Evolutionary conservation across 2,888 invertebrate species (phyloP).

Genomic region (Artemia sinica): DNA sequence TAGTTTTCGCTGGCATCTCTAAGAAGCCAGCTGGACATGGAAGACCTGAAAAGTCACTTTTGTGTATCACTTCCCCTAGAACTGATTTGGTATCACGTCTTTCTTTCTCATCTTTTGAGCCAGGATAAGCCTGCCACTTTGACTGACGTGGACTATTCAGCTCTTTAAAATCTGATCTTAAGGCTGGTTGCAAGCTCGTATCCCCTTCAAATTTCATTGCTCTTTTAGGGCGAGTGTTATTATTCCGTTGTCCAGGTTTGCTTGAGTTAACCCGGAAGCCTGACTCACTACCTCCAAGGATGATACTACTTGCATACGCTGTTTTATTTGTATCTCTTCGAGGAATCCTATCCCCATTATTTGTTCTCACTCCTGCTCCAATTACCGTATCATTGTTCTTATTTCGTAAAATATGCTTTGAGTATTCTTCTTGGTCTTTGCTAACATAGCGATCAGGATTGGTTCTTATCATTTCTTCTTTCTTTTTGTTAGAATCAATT

Average conservation of each 20-base stretch:
- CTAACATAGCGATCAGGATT: neutral
- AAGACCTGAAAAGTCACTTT: neutral
- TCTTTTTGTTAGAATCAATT: neutral
- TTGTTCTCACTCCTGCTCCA: neutral
- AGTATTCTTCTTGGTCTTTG: neutral
- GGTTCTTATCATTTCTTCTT: neutral
- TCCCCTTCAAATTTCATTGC: slow-evolving; percentile 1
- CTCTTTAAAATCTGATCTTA: neutral
- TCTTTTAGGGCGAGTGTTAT: neutral
- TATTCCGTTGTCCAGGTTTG: slow-evolving; percentile 1
- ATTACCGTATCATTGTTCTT: neutral
- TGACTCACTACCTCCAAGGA: neutral
- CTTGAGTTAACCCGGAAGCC: neutral
- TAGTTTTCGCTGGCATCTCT: neutral
- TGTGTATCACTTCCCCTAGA: neutral
- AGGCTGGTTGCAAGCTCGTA: neutral
- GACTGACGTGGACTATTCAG: neutral
- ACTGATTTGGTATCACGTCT: slow-evolving; percentile 1
- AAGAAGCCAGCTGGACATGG: slow-evolving; percentile 9
- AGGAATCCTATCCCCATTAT: neutral
- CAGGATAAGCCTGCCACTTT: too few species aligned
- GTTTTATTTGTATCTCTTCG: neutral
- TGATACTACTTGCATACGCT: neutral
- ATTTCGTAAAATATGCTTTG: neutral
- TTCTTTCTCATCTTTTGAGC: neutral